phyloP scores from a whole-genome alignment of 2,797 vertebrate species.

The Botia kubotai region DNA sequence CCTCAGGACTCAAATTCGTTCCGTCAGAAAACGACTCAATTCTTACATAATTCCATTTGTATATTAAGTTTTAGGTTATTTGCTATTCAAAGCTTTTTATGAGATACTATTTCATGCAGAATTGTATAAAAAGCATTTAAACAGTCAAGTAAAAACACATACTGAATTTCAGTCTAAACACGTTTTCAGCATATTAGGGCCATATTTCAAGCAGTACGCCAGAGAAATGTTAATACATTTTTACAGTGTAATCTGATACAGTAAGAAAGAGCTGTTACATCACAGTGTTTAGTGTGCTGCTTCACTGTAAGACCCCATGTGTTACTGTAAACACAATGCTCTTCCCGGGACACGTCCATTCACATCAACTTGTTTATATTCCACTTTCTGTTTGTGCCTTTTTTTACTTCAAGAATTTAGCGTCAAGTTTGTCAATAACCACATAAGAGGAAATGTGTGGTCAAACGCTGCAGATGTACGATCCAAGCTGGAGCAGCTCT shows the following conservation, averaged over 20 bases:
- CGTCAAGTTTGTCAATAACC: constrained; percentile 37
- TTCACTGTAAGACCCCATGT: constrained; percentile 9
- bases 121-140: neutral
- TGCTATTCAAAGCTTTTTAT: neutral
- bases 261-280: neutral
- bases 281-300: neutral
- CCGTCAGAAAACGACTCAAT: too few relatives aligned
- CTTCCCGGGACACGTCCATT: constrained; percentile 1
- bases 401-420: constrained; percentile 40
- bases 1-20: too few relatives aligned
- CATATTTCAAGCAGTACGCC: neutral
- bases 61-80: neutral
- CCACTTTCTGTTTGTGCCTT: constrained; percentile 37
- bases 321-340: constrained; percentile 21
- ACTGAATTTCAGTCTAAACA: neutral
- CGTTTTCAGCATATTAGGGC: neutral
- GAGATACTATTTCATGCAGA: constrained; percentile 3
- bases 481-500: constrained; percentile 37
- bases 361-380: constrained; percentile 38
- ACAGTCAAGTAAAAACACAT: constrained; percentile 1
- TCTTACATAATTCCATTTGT: too few relatives aligned
- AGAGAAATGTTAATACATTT: neutral
- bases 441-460: constrained; percentile 37
- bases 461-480: constrained; percentile 11
- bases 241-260: neutral